Evolutionary conservation across 2,888 invertebrate species (phyloP), one percentile per base, ranked within the genome.

Genomic region (Alcis repandata): DNA sequence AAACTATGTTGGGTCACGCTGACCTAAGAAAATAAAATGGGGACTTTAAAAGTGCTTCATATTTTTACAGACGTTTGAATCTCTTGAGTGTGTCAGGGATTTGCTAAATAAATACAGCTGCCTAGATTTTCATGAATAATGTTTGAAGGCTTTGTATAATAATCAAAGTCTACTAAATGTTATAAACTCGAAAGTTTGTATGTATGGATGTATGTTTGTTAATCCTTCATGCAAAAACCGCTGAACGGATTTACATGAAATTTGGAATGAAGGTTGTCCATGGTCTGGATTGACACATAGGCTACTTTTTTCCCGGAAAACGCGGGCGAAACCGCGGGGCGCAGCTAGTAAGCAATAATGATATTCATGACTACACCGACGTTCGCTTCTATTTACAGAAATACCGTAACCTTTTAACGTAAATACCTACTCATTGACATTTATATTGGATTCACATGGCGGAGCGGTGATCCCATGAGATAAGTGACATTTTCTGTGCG

Each of bases 341-440:
- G n/a, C n/a, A n/a, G n/a, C n/a, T n/a, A n/a, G n/a, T 33, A 10
- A 20, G 20, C 4, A 41, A 43, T 59, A 45, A 51, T 54, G 17
- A 53, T 59, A 63, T 61, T 64, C 52, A 60, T 57, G 36, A 52
- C 52, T 41, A 56, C 57, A 59, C 59, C 59, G 45, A 61, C 66
- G 32, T 51, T 52, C 17, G 11, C 20, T n/a, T 48, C 38, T 70
- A 67, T 62, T 67, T 68, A 51, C 56, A 69, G 49, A 68, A 68
- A 69, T 68, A 66, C 9, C 51, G 46, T 65, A 66, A 68, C 71
- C 71, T 71, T 73, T 73, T 57, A 33, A 36, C 58, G 58, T 46
- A 51, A 60, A 64, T 57, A 54, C 52, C 43, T 66, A 62, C 45
- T 54, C 62, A 69, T 27, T 71, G 71, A 69, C 70, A 70, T 73